Percentiles rank a stretch among this genome's conserved stretches.
Evolutionary conservation across 2,797 vertebrate genomes (phyloP).

Genomic region (Siniperca obscura): DNA sequence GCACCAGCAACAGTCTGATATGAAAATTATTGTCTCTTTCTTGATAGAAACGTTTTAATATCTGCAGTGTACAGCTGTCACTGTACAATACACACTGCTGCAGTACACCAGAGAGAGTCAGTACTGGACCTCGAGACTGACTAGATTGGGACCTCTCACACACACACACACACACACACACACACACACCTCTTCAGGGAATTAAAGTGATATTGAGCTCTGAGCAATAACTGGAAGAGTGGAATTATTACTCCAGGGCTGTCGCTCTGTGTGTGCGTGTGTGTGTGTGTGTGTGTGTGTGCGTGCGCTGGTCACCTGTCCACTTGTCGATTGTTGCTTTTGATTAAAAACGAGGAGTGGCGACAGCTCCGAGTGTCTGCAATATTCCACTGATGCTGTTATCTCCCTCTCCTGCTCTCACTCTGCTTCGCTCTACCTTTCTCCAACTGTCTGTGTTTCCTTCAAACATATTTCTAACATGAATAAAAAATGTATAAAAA

Average conservation of each 20-base stretch:
- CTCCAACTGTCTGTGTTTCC: not conserved
- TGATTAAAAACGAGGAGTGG: constrained; percentile 64
- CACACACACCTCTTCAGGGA: constrained; percentile 56
- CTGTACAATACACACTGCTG: constrained; percentile 10
- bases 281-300: constrained; percentile 48
- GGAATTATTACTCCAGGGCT: constrained; percentile 71
- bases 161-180: constrained; percentile 31
- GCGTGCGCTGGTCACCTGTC: constrained; percentile 62
- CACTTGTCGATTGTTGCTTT: constrained; percentile 63
- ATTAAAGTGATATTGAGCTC: constrained; percentile 80
- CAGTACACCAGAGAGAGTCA: constrained; percentile 13
- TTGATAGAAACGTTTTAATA: constrained; percentile 11
- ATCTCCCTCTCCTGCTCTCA: constrained; percentile 3
- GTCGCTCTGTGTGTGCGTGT: constrained; percentile 34
- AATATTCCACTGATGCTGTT: constrained; percentile 53
- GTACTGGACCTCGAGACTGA: not conserved
- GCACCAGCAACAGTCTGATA: not conserved
- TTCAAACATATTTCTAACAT: not conserved
- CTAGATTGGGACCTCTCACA: constrained; percentile 1
- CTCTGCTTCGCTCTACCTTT: not conserved
- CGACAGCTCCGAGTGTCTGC: constrained; percentile 41
- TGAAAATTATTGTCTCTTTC: not conserved
- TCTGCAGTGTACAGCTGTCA: constrained; percentile 7
- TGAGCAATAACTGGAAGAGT: constrained; percentile 77
- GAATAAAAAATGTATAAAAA: not conserved